Evolutionary conservation across 2,888 invertebrate genomes (phyloP).

Genomic region (Meliscaeva auricollis): DNA sequence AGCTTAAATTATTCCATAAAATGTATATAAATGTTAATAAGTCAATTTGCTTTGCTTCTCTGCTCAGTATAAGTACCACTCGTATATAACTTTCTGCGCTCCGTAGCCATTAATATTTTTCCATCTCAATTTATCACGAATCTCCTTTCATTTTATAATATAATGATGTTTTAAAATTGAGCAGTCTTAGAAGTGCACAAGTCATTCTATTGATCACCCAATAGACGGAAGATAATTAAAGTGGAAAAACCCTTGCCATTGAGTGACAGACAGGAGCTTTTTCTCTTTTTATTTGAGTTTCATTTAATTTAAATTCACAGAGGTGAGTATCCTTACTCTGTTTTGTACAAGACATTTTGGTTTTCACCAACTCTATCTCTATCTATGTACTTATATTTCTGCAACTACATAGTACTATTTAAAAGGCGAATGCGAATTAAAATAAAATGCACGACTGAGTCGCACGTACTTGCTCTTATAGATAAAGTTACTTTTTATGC

Average conservation of each 20-base stretch:
- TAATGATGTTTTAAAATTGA: conserved; percentile 34
- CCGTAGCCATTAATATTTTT: neutral
- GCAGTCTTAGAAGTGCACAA: conserved; percentile 21
- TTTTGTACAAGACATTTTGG: neutral
- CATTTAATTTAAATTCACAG: neutral
- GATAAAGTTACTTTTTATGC: too few species aligned
- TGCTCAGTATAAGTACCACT: too few species aligned
- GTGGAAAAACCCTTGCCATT: conserved; percentile 10
- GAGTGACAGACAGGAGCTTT: conserved; percentile 6
- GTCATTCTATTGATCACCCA: conserved; percentile 55
- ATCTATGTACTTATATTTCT: too few species aligned
- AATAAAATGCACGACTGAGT: too few species aligned
- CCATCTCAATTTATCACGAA: conserved; percentile 47
- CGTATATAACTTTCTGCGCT: neutral
- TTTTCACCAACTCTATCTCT: too few species aligned
- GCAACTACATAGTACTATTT: too few species aligned
- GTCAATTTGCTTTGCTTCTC: too few species aligned
- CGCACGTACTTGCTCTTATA: too few species aligned
- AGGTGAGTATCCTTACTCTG: conserved; percentile 19
- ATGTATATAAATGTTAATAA: too few species aligned
- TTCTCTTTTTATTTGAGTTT: neutral
- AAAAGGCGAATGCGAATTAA: too few species aligned
- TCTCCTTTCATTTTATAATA: conserved; percentile 28
- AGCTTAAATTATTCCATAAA: too few species aligned
- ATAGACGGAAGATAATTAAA: conserved; percentile 50